Percentiles rank a stretch among this genome's conserved stretches.
phyloP scores from a whole-genome alignment of 2,113 vertebrate genomes.

The Cottus gobio region DNA sequence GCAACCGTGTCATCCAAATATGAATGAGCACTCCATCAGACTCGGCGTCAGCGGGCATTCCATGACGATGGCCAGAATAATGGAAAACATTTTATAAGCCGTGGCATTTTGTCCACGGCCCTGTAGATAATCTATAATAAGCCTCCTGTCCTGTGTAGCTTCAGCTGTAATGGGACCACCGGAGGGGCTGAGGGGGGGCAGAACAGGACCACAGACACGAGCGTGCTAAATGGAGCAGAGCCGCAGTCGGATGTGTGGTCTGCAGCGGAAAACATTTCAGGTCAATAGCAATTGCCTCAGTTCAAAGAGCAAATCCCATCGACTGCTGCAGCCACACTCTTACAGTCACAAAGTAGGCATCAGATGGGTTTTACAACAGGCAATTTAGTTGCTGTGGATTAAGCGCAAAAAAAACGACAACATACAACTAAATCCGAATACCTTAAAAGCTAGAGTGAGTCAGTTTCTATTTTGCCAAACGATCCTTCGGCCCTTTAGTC shows the following conservation, averaged over 20 bases:
- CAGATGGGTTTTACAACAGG: neutral
- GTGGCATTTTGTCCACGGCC: neutral
- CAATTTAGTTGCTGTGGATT: constrained; percentile 1
- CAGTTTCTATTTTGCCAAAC: constrained; percentile 43
- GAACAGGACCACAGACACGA: neutral
- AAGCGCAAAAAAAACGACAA: neutral
- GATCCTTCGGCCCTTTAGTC: constrained; percentile 43
- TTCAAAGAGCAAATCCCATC: constrained; percentile 16
- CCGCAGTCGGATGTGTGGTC: constrained; percentile 36
- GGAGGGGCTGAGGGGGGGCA: constrained; percentile 11
- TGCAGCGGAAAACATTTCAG: constrained; percentile 45
- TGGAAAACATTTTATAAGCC: constrained; percentile 7
- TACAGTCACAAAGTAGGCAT: neutral
- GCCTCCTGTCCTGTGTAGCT: constrained; percentile 5
- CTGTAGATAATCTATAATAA: constrained; percentile 54
- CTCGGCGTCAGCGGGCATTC: neutral
- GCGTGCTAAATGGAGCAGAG: constrained; percentile 60
- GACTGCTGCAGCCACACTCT: neutral
- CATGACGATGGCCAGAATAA: neutral
- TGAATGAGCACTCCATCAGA: neutral
- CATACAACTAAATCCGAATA: neutral
- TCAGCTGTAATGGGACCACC: constrained; percentile 57
- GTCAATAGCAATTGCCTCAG: constrained; percentile 45
- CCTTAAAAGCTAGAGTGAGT: constrained; percentile 34
- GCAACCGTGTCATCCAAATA: neutral